Evolutionary conservation across 2,888 invertebrate genomes (phyloP).

Genomic region (Acheta domesticus): DNA sequence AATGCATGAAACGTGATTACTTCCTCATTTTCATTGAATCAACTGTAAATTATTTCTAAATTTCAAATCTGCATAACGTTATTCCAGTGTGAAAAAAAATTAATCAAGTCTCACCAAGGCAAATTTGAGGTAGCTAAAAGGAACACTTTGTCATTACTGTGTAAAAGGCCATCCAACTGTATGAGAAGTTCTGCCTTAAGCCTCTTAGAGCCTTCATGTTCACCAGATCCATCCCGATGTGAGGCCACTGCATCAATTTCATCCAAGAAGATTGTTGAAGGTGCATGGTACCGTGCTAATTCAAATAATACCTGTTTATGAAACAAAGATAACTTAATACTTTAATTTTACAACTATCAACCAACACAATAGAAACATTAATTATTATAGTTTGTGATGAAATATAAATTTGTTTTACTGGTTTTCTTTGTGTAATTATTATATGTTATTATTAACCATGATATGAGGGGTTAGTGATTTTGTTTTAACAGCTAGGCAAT

Average conservation of each 20-base stretch:
- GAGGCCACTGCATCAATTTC: conserved; percentile 85
- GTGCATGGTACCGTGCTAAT: conserved; percentile 77
- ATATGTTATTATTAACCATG: too few species aligned
- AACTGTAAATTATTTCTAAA: too few species aligned
- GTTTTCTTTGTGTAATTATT: too few species aligned
- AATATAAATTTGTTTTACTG: too few species aligned
- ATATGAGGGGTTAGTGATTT: too few species aligned
- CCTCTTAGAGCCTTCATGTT: conserved; percentile 82
- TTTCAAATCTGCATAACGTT: too few species aligned
- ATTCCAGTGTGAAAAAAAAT: too few species aligned
- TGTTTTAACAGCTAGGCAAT: too few species aligned
- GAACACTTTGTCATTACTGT: conserved; percentile 64
- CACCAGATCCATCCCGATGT: conserved; percentile 54
- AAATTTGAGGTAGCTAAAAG: conserved; percentile 85
- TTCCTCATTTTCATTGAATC: too few species aligned
- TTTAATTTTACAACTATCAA: background rate
- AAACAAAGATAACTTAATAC: background rate
- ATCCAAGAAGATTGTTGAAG: conserved; percentile 89
- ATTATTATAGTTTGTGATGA: too few species aligned
- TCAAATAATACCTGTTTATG: conserved; percentile 72
- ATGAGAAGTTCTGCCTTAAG: conserved; percentile 86
- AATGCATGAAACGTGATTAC: too few species aligned
- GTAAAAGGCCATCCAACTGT: conserved; percentile 75
- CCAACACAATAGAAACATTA: background rate
- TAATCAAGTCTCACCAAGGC: conserved; percentile 76